These are phyloP conservation scores for Laothoe populi DNA, from an alignment of 2,888 invertebrate genomes.

Conservation along the genomic window DNA sequence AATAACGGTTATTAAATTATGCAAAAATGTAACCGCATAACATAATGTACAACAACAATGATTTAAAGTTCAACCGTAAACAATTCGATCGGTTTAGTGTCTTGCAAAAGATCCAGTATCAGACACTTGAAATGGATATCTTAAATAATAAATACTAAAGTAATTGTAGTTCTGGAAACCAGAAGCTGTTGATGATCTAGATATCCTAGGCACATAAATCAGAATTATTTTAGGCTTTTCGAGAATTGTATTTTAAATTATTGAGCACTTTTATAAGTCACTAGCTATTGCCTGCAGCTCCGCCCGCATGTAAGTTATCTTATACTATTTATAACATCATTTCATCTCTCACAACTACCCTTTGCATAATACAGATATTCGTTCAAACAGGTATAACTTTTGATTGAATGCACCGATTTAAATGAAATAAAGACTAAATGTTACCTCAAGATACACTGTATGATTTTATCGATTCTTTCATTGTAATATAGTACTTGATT, in stretches of 20 bases:
- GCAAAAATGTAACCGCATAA: constrained; percentile 14
- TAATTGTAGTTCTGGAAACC: constrained; percentile 14
- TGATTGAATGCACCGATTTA: too few relatives aligned
- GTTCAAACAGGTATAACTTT: too few relatives aligned
- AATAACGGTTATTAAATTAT: constrained; percentile 12
- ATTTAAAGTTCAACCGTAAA: constrained; percentile 20
- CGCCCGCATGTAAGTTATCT: too few relatives aligned
- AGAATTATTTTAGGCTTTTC: not conserved
- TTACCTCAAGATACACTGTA: too few relatives aligned
- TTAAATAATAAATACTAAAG: constrained; percentile 18
- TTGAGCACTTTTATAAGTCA: too few relatives aligned
- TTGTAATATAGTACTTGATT: too few relatives aligned
- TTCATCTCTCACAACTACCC: too few relatives aligned
- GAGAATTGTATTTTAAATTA: not conserved
- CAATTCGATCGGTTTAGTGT: constrained; percentile 10
- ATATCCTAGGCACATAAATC: not conserved
- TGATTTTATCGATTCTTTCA: too few relatives aligned
- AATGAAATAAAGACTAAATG: too few relatives aligned
- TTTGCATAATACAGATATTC: too few relatives aligned
- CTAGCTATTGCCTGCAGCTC: too few relatives aligned
- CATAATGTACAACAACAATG: constrained; percentile 17
- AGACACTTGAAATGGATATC: constrained; percentile 11
- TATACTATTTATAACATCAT: too few relatives aligned
- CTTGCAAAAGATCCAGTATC: constrained; percentile 21
- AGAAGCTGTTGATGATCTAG: not conserved